Evolutionary conservation across 2,113 vertebrate genomes (phyloP).

Genomic region (Casuarius casuarius): DNA sequence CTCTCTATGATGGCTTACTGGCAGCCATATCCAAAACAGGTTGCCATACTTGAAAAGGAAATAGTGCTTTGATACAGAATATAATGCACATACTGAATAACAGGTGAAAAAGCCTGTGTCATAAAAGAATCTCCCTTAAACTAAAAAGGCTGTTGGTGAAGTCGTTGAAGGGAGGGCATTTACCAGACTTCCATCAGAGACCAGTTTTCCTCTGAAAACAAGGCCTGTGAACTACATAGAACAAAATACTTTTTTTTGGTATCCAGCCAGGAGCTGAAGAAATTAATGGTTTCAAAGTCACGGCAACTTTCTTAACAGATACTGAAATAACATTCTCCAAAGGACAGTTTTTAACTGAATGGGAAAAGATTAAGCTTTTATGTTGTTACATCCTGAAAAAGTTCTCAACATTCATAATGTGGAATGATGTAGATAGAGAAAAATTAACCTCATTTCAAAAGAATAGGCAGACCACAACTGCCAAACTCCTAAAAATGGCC

Average conservation of each 20-base stretch:
- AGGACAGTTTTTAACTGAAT: not conserved
- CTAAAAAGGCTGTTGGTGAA: not conserved
- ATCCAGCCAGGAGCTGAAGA: not conserved
- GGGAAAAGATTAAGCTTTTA: not conserved
- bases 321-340: not conserved
- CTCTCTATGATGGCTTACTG: not conserved
- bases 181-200: not conserved
- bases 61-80: not conserved
- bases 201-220: not conserved
- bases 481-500: not conserved
- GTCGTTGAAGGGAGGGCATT: not conserved
- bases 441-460: not conserved
- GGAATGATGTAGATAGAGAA: not conserved
- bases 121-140: not conserved
- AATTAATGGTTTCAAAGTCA: not conserved
- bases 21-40: not conserved
- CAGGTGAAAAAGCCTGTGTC: not conserved
- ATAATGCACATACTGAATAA: not conserved
- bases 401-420: not conserved
- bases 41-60: slow-evolving; percentile 21
- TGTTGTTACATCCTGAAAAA: not conserved
- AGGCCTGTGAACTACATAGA: not conserved
- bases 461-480: not conserved
- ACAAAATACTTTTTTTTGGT: not conserved
- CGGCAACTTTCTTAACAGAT: not conserved